Conservation (phyloP, 2,113 vertebrate species). For the Dromiciops gliroides region DNA sequence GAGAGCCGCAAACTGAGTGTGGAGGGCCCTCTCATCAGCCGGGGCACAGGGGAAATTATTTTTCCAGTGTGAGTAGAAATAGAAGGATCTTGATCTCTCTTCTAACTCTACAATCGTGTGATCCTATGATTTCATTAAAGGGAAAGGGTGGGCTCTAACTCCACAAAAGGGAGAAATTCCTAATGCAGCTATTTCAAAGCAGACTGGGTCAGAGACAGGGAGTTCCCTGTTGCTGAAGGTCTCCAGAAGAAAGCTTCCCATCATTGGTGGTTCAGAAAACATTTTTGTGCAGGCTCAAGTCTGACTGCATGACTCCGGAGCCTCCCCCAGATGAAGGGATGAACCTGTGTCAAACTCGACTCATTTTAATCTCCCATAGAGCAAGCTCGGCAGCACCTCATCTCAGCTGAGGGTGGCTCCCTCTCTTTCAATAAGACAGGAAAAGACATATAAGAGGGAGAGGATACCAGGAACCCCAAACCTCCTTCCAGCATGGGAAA, state of each 20-base stretch:
- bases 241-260: no score
- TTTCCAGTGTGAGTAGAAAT: background rate
- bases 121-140: background rate
- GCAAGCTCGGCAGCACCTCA: background rate
- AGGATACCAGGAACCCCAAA: background rate
- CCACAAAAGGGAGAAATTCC: background rate
- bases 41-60: background rate
- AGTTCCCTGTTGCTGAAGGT: no score
- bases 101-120: background rate
- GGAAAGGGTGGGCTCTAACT: background rate
- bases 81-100: background rate
- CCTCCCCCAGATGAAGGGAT: no score
- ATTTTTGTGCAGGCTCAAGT: no score
- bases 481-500: background rate
- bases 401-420: background rate
- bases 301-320: no score
- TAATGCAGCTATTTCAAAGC: background rate
- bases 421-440: background rate
- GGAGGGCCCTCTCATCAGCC: background rate
- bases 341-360: background rate
- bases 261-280: no score
- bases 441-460: background rate
- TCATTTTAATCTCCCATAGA: background rate
- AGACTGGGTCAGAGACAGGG: no score
- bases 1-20: background rate